These are phyloP conservation scores for Rhinatrema bivittatum DNA, from an alignment of 2,797 vertebrate genomes.

Conservation along the genomic window DNA sequence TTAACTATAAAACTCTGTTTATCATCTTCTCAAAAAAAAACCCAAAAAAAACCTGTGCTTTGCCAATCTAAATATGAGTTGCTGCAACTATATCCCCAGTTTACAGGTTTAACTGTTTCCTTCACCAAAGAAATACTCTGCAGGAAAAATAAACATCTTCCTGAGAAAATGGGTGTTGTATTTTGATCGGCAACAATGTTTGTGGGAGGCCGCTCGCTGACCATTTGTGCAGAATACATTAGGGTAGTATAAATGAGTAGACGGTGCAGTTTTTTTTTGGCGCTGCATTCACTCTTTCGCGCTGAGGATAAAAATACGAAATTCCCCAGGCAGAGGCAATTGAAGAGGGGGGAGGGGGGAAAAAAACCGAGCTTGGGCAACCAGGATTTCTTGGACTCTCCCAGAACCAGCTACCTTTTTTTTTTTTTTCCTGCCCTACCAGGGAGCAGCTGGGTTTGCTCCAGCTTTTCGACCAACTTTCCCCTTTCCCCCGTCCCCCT, in stretches of 20 bases:
- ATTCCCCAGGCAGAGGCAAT: conserved; percentile 10
- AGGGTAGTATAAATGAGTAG: conserved; percentile 4
- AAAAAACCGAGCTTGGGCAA: not conserved
- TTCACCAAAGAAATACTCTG: conserved; percentile 9
- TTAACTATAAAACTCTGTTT: conserved; percentile 28
- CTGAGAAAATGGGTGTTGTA: not conserved
- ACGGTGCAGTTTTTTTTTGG: conserved; percentile 13
- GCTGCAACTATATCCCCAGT: conserved; percentile 9
- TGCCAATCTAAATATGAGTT: conserved; percentile 25
- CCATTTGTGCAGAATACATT: conserved; percentile 2
- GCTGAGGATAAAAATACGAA: not conserved
- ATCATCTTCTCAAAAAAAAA: conserved; percentile 7
- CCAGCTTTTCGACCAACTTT: conserved; percentile 49
- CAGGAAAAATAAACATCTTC: not conserved
- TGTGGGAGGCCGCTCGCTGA: conserved; percentile 7
- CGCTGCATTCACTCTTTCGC: conserved; percentile 8
- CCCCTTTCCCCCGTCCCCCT: conserved; percentile 72
- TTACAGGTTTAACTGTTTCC: conserved; percentile 11
- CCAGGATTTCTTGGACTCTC: conserved; percentile 38
- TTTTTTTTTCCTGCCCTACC: conserved; percentile 13
- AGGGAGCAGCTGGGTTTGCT: conserved; percentile 33
- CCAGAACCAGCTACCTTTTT: conserved; percentile 55
- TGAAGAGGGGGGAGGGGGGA: conserved; percentile 1
- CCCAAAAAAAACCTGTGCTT: conserved; percentile 25
- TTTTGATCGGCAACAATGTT: not conserved